Percentiles rank a stretch among this genome's conserved stretches.
These are phyloP conservation scores for Sciurus niger DNA, from an alignment of 2,113 vertebrate genomes.

Conservation along the genomic window DNA sequence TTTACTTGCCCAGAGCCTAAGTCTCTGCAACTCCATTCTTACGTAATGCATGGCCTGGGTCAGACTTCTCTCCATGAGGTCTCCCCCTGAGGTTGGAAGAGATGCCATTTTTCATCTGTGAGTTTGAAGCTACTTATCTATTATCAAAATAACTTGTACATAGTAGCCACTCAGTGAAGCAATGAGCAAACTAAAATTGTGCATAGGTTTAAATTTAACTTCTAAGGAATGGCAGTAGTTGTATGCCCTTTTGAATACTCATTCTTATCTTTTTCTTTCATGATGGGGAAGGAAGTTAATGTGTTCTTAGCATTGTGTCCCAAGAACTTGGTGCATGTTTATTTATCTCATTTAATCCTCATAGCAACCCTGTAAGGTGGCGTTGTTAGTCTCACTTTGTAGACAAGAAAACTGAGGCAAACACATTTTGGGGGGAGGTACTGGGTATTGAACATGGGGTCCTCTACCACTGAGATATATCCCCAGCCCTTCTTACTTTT, in stretches of 20 bases:
- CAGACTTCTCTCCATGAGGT: slow-evolving; percentile 35
- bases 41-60: background rate
- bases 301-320: background rate
- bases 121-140: background rate
- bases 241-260: background rate
- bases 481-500: too few species aligned
- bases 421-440: too few species aligned
- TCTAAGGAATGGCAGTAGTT: background rate
- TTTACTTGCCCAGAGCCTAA: slow-evolving; percentile 27
- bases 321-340: background rate
- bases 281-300: background rate
- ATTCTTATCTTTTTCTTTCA: slow-evolving; percentile 27
- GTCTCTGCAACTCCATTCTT: slow-evolving; percentile 56
- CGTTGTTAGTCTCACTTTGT: background rate
- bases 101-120: slow-evolving; percentile 20
- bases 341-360: background rate
- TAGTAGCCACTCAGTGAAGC: background rate
- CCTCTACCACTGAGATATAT: too few species aligned
- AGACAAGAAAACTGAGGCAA: slow-evolving; percentile 14
- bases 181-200: background rate
- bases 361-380: background rate
- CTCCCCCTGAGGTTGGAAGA: slow-evolving; percentile 40
- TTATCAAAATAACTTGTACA: background rate
- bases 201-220: background rate
- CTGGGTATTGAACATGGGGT: too few species aligned